Evolutionary conservation across 2,797 vertebrate genomes (phyloP).

Genomic region (Gobio occitaniae): DNA sequence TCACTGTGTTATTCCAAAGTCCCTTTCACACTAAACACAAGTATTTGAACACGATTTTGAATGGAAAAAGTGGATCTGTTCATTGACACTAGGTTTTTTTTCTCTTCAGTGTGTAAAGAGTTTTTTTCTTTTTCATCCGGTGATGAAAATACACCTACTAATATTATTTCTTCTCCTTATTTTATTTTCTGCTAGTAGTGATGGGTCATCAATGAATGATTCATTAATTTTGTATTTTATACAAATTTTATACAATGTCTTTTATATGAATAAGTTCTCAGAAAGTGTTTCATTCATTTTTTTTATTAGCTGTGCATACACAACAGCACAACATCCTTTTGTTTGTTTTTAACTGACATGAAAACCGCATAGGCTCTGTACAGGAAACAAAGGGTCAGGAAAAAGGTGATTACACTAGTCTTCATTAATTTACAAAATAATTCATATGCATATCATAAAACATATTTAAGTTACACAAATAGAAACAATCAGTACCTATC

Average conservation of each 20-base stretch:
- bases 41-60: not conserved
- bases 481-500: no score
- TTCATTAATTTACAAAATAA: not conserved
- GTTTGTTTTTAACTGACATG: no score
- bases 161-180: not conserved
- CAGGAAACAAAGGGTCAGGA: not conserved
- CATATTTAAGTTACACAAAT: no score
- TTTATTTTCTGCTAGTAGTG: not conserved
- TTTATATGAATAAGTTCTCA: not conserved
- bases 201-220: not conserved
- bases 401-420: not conserved
- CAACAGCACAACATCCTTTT: no score
- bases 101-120: not conserved
- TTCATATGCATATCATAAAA: no score
- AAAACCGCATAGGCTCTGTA: no score
- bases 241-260: not conserved
- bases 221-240: not conserved
- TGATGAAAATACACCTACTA: not conserved
- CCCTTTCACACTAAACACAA: not conserved
- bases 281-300: no score
- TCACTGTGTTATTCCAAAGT: not conserved
- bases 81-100: not conserved
- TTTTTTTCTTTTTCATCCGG: not conserved
- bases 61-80: not conserved
- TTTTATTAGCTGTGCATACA: no score